Base-by-base conservation (phyloP, 2,113 vertebrate genomes). In the Struthidea cinerea region DNA sequence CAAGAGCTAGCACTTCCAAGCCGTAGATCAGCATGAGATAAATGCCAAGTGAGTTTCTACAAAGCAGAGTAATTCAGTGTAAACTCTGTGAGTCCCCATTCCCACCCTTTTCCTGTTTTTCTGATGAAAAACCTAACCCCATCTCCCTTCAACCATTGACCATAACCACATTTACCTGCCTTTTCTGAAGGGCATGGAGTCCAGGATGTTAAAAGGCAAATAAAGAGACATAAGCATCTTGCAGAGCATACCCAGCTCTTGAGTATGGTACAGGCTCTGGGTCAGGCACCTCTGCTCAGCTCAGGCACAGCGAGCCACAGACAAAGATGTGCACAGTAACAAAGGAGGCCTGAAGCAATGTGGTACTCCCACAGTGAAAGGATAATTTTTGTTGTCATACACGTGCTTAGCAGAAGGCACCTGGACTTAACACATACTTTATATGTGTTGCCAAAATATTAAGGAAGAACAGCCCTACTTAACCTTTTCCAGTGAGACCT, bases 311-410 rank as follows among this genome's bases (percentile, higher is more conserved):
- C 0, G 8, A 87, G 24, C 9, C 74, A 42, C 11, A 37, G 16
- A 73, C 18, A n/a, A 55, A 64, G 22, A 8, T 49, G 20, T 10
- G 7, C 13, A n/a, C 5, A 1, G 15, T 30, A 11, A 35, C 4
- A 46, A 49, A 42, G 24, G 22, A 65, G 22, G 10, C 9, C 37
- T 42, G 47, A 68, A 64, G 27, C 27, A 44, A 10, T 13, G 19
- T 28, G 15, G 4, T n/a, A 14, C 39, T 84, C 39, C 6, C 22
- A 78, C 4, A 37, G 15, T 21, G 22, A 82, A 60, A 76, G 17
- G 16, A 56, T 18, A n/a, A 5, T 17, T 74, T 53, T 50, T 77
- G 32, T n/a, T 4, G 0, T 56, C 1, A 0, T 49, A 15, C 6
- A 5, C 26, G 50, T 42, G 4, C 42, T 63, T 68, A 64, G 24